phyloP scores from a whole-genome alignment of 2,113 vertebrate genomes.

The Bubalus kerabau region DNA sequence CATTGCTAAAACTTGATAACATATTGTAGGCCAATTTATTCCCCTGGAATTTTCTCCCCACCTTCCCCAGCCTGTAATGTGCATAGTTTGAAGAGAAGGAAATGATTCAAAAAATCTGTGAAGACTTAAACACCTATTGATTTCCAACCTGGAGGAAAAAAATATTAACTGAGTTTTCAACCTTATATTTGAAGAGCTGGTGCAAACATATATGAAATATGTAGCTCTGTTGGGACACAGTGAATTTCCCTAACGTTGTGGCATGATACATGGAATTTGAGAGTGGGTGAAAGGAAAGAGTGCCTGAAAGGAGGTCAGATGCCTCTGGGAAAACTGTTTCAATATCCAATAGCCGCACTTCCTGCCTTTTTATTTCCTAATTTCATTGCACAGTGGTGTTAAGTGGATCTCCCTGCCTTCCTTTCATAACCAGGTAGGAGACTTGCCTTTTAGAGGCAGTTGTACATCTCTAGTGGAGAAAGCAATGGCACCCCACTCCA shows the following conservation, averaged over 20 bases:
- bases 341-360: neutral
- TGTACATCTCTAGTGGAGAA: neutral
- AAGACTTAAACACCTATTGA: slow-evolving; percentile 38
- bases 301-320: neutral
- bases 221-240: neutral
- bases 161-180: neutral
- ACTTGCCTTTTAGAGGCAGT: slow-evolving; percentile 15
- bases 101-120: slow-evolving; percentile 44
- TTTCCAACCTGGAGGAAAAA: slow-evolving; percentile 16
- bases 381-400: neutral
- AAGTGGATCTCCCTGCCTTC: neutral
- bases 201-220: slow-evolving; percentile 18
- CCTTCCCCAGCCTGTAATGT: neutral
- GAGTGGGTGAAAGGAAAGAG: neutral
- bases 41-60: neutral
- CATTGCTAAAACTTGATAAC: slow-evolving; percentile 34
- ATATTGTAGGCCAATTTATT: slow-evolving; percentile 22
- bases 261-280: neutral
- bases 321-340: slow-evolving; percentile 38
- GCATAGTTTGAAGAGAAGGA: neutral
- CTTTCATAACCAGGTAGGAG: neutral
- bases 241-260: slow-evolving; percentile 23
- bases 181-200: slow-evolving; percentile 36
- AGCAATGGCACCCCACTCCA: too few relatives aligned
- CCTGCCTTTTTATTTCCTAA: slow-evolving; percentile 29